These are phyloP conservation scores for Drosophila kohkoa DNA, from an alignment of 1,140 invertebrate genomes.

Conservation along the genomic window DNA sequence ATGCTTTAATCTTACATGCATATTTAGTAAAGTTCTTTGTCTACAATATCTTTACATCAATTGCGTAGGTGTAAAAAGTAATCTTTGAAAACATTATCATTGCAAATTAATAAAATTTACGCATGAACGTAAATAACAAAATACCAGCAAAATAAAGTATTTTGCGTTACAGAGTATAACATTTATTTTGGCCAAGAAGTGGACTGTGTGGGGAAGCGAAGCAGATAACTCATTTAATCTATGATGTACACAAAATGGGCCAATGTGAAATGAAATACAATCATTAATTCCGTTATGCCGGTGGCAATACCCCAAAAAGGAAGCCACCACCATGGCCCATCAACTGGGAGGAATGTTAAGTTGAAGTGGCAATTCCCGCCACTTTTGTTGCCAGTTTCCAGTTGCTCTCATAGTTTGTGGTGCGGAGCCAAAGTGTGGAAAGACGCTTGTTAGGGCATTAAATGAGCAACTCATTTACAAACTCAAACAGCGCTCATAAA, in stretches of 20 bases:
- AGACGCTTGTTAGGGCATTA: slow-evolving; percentile 69
- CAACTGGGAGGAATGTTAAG: background rate
- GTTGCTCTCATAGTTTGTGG: slow-evolving; percentile 4
- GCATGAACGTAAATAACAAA: background rate
- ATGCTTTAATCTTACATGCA: no score
- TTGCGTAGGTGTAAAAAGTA: no score
- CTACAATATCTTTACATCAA: no score
- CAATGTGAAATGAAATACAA: slow-evolving; percentile 73
- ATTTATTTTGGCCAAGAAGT: background rate
- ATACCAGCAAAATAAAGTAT: background rate
- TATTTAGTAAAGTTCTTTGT: no score
- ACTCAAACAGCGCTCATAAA: slow-evolving; percentile 82
- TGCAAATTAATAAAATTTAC: no score
- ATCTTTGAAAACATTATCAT: no score
- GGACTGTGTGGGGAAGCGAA: slow-evolving; percentile 14
- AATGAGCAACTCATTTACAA: slow-evolving; percentile 83
- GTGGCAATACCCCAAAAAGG: slow-evolving; percentile 46
- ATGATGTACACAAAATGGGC: slow-evolving; percentile 29
- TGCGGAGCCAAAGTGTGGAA: background rate
- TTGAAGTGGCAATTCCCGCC: slow-evolving; percentile 28
- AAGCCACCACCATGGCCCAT: slow-evolving; percentile 14
- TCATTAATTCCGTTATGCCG: slow-evolving; percentile 73
- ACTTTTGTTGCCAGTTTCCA: no score
- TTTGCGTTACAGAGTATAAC: no score
- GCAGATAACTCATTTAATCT: slow-evolving; percentile 55